phyloP scores from a whole-genome alignment of 1,140 invertebrate genomes.

The Leptoteleia sp. region DNA sequence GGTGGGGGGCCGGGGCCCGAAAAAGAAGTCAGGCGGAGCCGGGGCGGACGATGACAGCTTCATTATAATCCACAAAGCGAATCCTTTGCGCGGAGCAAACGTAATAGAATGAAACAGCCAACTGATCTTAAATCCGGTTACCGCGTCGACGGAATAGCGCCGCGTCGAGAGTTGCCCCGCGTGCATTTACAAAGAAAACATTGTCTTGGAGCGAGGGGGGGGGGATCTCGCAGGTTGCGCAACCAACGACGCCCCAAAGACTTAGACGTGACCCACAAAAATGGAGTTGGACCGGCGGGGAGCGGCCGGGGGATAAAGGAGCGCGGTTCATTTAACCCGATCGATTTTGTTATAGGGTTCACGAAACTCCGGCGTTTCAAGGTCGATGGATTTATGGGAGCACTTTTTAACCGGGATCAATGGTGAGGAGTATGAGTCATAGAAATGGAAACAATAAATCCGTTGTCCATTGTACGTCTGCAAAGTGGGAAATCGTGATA shows the following conservation, averaged over 20 bases:
- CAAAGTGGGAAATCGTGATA: too few relatives aligned
- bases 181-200: slow-evolving; percentile 56
- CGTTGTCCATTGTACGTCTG: too few relatives aligned
- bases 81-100: slow-evolving; percentile 53
- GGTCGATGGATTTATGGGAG: too few relatives aligned
- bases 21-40: slow-evolving; percentile 17
- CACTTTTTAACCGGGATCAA: too few relatives aligned
- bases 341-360: slow-evolving; percentile 4
- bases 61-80: slow-evolving; percentile 69
- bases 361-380: slow-evolving; percentile 3
- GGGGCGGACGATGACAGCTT: slow-evolving; percentile 54
- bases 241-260: slow-evolving; percentile 8
- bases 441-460: too few relatives aligned
- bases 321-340: slow-evolving; percentile 19
- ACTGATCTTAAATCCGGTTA: slow-evolving; percentile 64
- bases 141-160: slow-evolving; percentile 38
- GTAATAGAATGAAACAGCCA: slow-evolving; percentile 59
- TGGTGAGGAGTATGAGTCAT: too few relatives aligned
- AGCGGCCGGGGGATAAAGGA: too few relatives aligned
- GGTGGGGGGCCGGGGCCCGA: too few relatives aligned
- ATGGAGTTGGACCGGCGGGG: slow-evolving; percentile 10
- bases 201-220: slow-evolving; percentile 29
- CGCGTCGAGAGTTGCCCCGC: slow-evolving; percentile 26
- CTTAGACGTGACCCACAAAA: slow-evolving; percentile 17
- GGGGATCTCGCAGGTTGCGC: slow-evolving; percentile 1